These are phyloP conservation scores for Xestia ashworthii DNA, from an alignment of 2,888 invertebrate species.

Conservation along the genomic window DNA sequence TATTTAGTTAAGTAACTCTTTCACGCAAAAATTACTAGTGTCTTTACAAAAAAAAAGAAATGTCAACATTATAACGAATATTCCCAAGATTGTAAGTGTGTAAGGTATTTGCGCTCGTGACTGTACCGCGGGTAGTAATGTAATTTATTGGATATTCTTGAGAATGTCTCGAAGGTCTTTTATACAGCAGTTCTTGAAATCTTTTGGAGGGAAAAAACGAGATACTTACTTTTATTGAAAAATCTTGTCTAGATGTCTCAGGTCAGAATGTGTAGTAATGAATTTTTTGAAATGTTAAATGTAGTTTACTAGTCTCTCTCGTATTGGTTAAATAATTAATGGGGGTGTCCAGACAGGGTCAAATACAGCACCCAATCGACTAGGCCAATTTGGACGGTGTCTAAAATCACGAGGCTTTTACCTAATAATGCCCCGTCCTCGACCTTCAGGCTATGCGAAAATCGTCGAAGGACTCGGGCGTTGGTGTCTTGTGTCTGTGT, in stretches of 20 bases:
- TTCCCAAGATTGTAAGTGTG: background rate
- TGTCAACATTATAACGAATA: background rate
- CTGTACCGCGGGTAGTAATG: constrained; percentile 3
- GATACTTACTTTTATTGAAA: background rate
- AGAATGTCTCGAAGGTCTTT: background rate
- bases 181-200: background rate
- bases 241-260: constrained; percentile 3
- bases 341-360: constrained; percentile 23
- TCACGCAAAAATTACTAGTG: background rate
- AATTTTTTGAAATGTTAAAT: constrained; percentile 24
- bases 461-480: background rate
- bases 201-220: background rate
- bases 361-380: constrained; percentile 4
- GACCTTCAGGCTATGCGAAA: background rate
- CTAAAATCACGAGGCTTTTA: background rate
- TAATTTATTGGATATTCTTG: constrained; percentile 17
- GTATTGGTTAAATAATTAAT: constrained; percentile 40
- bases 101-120: background rate
- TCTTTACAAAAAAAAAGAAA: background rate
- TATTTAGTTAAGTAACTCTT: constrained; percentile 3
- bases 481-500: background rate
- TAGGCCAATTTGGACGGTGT: background rate
- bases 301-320: constrained; percentile 13
- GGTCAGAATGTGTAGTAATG: constrained; percentile 5
- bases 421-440: background rate